Percentiles rank a stretch among this genome's conserved stretches.
Conservation (phyloP, 2,888 invertebrate species). For the Melieria picta region DNA sequence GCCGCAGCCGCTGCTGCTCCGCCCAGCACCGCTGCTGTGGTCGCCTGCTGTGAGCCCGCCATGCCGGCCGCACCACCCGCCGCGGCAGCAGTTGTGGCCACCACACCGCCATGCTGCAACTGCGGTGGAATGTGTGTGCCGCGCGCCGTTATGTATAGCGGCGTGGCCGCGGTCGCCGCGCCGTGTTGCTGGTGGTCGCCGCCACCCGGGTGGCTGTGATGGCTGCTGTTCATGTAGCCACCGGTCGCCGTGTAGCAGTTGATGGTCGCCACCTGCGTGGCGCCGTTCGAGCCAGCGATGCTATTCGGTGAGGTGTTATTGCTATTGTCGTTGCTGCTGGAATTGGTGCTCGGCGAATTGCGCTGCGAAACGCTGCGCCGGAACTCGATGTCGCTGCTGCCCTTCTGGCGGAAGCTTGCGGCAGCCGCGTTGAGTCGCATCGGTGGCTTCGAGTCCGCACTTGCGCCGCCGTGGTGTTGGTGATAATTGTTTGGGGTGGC, state of each 20-base stretch:
- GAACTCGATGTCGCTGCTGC: slow-evolving; percentile 48
- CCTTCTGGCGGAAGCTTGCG: slow-evolving; percentile 52
- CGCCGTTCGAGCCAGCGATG: slow-evolving; percentile 51
- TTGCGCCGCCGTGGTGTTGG: slow-evolving; percentile 23
- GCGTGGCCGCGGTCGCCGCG: slow-evolving; percentile 48
- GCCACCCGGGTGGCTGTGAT: slow-evolving; percentile 45
- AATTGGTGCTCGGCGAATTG: slow-evolving; percentile 65
- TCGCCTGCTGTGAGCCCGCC: slow-evolving; percentile 52
- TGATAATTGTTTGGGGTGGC: slow-evolving; percentile 34
- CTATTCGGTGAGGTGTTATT: slow-evolving; percentile 67
- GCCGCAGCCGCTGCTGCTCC: slow-evolving; percentile 51
- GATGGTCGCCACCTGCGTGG: slow-evolving; percentile 38
- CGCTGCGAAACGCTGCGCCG: slow-evolving; percentile 63
- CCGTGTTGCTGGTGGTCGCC: slow-evolving; percentile 26
- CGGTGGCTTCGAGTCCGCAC: slow-evolving; percentile 51
- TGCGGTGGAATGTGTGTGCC: slow-evolving; percentile 64
- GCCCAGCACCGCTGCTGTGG: slow-evolving; percentile 53
- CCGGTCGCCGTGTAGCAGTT: slow-evolving; percentile 45
- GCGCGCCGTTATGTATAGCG: slow-evolving; percentile 60
- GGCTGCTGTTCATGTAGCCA: slow-evolving; percentile 48
- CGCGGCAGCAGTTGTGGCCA: slow-evolving; percentile 52
- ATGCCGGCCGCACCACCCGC: slow-evolving; percentile 58
- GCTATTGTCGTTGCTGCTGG: slow-evolving; percentile 59
- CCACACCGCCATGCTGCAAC: slow-evolving; percentile 48
- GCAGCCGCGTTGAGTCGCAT: slow-evolving; percentile 57